These are phyloP conservation scores for Laspeyria flexula DNA, from an alignment of 2,888 invertebrate species.

Conservation along the genomic window DNA sequence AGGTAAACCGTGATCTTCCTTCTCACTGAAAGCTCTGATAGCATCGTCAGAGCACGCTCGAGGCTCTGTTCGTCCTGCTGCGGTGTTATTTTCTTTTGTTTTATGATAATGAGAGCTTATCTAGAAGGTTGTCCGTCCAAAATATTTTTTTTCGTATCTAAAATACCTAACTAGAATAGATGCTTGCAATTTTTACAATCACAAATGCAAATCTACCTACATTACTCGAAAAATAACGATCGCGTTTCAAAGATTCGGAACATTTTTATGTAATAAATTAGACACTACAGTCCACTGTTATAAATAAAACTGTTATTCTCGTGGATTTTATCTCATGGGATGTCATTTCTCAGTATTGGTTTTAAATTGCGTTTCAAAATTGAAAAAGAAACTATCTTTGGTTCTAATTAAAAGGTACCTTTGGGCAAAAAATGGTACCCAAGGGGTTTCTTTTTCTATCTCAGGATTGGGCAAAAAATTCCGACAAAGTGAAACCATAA, in stretches of 20 bases:
- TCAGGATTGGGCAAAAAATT: slow-evolving; percentile 67
- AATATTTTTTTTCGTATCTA: not conserved
- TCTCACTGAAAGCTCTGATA: slow-evolving; percentile 20
- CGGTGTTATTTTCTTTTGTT: slow-evolving; percentile 8
- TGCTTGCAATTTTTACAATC: not conserved
- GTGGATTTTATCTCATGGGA: slow-evolving; percentile 13
- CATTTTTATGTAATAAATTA: too few relatives aligned
- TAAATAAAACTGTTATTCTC: slow-evolving; percentile 10
- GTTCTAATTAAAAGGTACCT: slow-evolving; percentile 79
- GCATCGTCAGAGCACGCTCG: slow-evolving; percentile 4
- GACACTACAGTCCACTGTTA: too few relatives aligned
- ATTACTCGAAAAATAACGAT: not conserved
- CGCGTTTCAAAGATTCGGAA: too few relatives aligned
- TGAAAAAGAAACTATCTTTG: slow-evolving; percentile 49
- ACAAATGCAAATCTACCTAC: slow-evolving; percentile 4
- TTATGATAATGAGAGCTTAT: slow-evolving; percentile 4
- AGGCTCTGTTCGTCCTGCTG: slow-evolving; percentile 1
- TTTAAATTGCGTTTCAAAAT: slow-evolving; percentile 32
- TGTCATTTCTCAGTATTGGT: slow-evolving; percentile 41
- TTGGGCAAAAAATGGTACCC: slow-evolving; percentile 71
- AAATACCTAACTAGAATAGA: not conserved
- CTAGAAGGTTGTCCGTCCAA: slow-evolving; percentile 1
- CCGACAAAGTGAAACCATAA: slow-evolving; percentile 73
- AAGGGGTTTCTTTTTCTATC: slow-evolving; percentile 69
- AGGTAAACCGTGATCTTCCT: not conserved